Conservation (phyloP, 2,113 vertebrate species). For the Halichoeres trimaculatus region DNA sequence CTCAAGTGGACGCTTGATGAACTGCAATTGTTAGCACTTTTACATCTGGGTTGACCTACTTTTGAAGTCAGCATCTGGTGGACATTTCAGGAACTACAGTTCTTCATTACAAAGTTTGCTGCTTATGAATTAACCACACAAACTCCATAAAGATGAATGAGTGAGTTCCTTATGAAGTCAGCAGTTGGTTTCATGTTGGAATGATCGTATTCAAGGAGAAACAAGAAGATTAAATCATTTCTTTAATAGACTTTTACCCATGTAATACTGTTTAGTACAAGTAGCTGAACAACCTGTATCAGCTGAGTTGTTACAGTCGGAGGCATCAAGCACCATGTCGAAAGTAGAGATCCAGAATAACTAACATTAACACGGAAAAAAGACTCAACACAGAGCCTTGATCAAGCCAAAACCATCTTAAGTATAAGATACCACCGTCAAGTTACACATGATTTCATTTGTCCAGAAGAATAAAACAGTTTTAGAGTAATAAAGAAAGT, state of each 20-base stretch:
- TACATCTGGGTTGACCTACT: no score
- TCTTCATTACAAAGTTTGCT: no score
- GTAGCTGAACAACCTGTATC: constrained; percentile 3
- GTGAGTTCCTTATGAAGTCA: no score
- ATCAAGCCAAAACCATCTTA: constrained; percentile 4
- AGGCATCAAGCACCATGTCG: background rate
- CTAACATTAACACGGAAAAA: background rate
- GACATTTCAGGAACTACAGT: no score
- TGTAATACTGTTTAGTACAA: background rate
- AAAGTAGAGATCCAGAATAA: background rate
- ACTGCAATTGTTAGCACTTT: no score
- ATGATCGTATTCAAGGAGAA: background rate
- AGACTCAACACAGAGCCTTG: background rate
- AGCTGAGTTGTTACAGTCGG: background rate
- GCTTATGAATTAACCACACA: no score
- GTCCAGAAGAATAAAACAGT: background rate
- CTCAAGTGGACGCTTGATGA: no score
- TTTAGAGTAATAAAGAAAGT: constrained; percentile 5
- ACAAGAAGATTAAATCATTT: background rate
- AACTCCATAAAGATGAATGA: no score
- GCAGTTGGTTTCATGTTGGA: background rate
- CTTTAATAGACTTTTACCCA: constrained; percentile 31
- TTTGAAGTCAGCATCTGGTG: no score
- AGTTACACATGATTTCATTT: background rate
- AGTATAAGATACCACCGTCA: background rate